Percentiles rank a stretch among this genome's conserved stretches.
Conservation (phyloP, 2,888 invertebrate species). For the Euplexia lucipara region DNA sequence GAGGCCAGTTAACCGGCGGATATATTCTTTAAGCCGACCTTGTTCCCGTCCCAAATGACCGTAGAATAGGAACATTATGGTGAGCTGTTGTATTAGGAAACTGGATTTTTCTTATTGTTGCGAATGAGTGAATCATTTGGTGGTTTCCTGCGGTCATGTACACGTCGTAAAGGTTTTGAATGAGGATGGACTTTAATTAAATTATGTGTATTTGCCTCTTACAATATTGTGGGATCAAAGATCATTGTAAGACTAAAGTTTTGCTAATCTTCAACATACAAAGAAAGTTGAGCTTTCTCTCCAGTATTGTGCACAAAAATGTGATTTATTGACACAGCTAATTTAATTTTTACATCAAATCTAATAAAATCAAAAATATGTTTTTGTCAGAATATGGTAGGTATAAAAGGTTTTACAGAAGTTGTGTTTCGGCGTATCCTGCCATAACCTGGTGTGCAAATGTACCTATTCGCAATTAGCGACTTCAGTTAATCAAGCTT, state of each 20-base stretch:
- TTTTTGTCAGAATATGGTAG: too few species aligned
- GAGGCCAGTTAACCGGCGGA: constrained; percentile 67
- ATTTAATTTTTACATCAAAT: constrained; percentile 5
- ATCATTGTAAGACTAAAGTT: neutral
- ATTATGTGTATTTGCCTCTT: neutral
- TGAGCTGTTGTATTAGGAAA: constrained; percentile 11
- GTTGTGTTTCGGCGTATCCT: too few species aligned
- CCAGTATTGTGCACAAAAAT: neutral
- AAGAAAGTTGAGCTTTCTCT: neutral
- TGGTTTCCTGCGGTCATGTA: constrained; percentile 1
- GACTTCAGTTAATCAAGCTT: too few species aligned
- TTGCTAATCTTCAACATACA: neutral
- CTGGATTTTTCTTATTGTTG: constrained; percentile 34
- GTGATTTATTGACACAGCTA: neutral
- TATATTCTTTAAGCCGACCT: constrained; percentile 60
- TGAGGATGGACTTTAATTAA: constrained; percentile 10
- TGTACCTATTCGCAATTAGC: too few species aligned
- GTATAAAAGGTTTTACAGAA: too few species aligned
- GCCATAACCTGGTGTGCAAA: too few species aligned
- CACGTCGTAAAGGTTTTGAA: neutral
- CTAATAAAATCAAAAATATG: too few species aligned
- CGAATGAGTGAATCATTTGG: constrained; percentile 38
- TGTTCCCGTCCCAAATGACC: constrained; percentile 57
- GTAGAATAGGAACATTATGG: constrained; percentile 6
- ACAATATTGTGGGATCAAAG: neutral